A percentile compares a stretch with the other conserved stretches of the same genome.
Evolutionary conservation across 2,113 vertebrate genomes (phyloP).

Genomic region (Ptilonorhynchus violaceus): DNA sequence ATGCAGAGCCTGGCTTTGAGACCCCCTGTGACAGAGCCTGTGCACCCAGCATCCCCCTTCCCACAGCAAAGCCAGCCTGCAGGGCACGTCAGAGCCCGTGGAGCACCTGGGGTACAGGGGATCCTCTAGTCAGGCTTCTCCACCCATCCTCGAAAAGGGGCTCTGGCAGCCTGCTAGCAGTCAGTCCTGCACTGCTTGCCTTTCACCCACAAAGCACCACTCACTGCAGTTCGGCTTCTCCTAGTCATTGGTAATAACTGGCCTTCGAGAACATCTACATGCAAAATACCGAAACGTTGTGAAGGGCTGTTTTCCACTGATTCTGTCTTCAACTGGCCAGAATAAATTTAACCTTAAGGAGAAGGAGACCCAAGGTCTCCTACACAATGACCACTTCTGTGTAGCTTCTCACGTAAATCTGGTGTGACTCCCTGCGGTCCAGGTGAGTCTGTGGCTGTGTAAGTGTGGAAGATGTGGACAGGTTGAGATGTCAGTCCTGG

Average conservation of each 20-base stretch:
- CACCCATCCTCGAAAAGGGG: rapidly evolving
- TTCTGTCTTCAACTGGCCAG: not conserved
- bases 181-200: not conserved
- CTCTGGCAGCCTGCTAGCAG: not conserved
- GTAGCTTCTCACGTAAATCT: not conserved
- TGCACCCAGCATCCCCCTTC: not conserved
- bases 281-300: not conserved
- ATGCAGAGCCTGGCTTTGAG: not conserved
- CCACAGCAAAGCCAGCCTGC: not conserved
- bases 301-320: not conserved
- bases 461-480: not conserved
- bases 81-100: not conserved
- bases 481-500: not conserved
- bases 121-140: not conserved
- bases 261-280: rapidly evolving
- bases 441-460: not conserved
- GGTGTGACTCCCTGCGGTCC: not conserved
- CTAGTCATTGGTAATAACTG: not conserved
- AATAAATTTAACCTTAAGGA: not conserved
- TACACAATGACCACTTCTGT: not conserved
- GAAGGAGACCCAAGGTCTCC: not conserved
- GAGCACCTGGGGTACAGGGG: rapidly evolving
- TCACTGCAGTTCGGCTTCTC: not conserved
- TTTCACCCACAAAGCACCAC: not conserved
- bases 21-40: not conserved